These are phyloP conservation scores for Microchirus variegatus DNA, from an alignment of 2,797 vertebrate genomes.

Conservation along the genomic window DNA sequence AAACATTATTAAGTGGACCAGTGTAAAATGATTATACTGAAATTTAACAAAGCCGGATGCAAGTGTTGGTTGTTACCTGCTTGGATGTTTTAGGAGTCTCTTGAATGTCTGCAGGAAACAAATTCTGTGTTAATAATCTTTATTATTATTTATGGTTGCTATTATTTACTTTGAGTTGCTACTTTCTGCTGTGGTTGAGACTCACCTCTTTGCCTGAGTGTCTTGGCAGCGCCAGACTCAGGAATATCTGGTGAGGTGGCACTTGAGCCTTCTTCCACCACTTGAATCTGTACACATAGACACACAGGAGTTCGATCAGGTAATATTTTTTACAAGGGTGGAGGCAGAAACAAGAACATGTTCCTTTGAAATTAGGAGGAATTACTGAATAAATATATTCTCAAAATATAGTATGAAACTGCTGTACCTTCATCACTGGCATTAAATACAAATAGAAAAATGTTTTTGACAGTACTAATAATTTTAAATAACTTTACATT, in stretches of 20 bases:
- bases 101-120: conserved; percentile 81
- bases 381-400: too few species aligned
- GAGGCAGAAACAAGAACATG: neutral
- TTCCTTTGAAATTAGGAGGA: neutral
- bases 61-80: conserved; percentile 78
- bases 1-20: neutral
- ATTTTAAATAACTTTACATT: too few species aligned
- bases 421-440: too few species aligned
- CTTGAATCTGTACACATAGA: conserved; percentile 85
- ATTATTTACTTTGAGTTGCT: neutral
- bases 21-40: neutral
- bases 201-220: conserved; percentile 87
- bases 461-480: too few species aligned
- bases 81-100: conserved; percentile 89
- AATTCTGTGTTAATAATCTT: neutral
- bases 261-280: conserved; percentile 91
- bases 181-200: neutral
- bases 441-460: too few species aligned
- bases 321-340: neutral
- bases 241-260: conserved; percentile 93
- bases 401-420: too few species aligned
- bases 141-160: neutral
- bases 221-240: conserved; percentile 83
- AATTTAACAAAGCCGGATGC: neutral
- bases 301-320: neutral